These are phyloP conservation scores for Mylabris phalerata DNA, from an alignment of 1,140 invertebrate species.

Conservation along the genomic window DNA sequence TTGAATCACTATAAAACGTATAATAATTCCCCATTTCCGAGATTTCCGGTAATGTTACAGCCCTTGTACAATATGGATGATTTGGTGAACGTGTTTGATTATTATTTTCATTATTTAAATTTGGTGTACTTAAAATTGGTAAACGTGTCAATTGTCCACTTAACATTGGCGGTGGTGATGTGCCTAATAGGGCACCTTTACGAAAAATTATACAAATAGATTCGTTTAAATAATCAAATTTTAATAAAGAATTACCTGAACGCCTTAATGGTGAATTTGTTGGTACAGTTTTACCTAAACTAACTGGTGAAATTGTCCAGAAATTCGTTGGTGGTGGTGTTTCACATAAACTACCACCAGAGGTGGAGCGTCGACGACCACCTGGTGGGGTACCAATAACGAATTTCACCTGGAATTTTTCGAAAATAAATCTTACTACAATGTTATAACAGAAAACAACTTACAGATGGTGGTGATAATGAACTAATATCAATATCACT, in stretches of 20 bases:
- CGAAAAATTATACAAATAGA: no score
- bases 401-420: slow-evolving; percentile 63
- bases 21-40: slow-evolving; percentile 58
- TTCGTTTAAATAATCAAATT: no score
- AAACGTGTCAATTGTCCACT: slow-evolving; percentile 54
- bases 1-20: slow-evolving; percentile 46
- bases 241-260: slow-evolving; percentile 48
- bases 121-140: slow-evolving; percentile 49
- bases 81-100: slow-evolving; percentile 54
- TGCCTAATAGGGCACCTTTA: neutral
- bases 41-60: slow-evolving; percentile 70
- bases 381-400: slow-evolving; percentile 83
- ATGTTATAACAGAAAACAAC: slow-evolving; percentile 24
- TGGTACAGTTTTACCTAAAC: slow-evolving; percentile 49
- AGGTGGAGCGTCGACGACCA: slow-evolving; percentile 57
- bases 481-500: slow-evolving; percentile 67
- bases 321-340: slow-evolving; percentile 70
- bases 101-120: slow-evolving; percentile 47
- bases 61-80: slow-evolving; percentile 62
- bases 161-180: slow-evolving; percentile 60
- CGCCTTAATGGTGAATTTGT: slow-evolving; percentile 62
- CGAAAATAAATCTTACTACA: no score
- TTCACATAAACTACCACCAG: slow-evolving; percentile 58
- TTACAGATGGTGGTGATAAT: slow-evolving; percentile 79
- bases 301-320: slow-evolving; percentile 70